A percentile compares a stretch with the other conserved stretches of the same genome.
phyloP scores from a whole-genome alignment of 2,888 invertebrate species.

The Cantharis lateralis region DNA sequence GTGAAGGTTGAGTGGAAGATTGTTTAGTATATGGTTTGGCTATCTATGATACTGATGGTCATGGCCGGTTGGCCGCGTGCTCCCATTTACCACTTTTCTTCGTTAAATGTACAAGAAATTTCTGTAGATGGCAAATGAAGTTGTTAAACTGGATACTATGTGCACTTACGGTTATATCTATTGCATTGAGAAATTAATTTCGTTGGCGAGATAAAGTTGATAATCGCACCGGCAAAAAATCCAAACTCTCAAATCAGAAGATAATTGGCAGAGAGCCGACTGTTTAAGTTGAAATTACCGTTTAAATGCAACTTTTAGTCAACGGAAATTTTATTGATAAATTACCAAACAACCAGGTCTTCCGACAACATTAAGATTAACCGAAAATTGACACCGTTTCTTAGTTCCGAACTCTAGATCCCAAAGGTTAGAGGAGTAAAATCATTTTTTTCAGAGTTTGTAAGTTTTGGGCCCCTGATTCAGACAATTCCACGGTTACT shows the following conservation, averaged over 20 bases:
- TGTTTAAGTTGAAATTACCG: background rate
- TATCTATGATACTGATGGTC: constrained; percentile 15
- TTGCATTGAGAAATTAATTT: background rate
- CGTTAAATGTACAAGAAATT: background rate
- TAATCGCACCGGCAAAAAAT: background rate
- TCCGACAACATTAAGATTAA: background rate
- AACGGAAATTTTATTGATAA: background rate
- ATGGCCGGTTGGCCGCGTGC: constrained; percentile 10
- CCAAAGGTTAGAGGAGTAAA: no score
- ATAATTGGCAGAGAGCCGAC: background rate
- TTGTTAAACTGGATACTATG: background rate
- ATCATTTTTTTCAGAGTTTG: no score
- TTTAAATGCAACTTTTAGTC: background rate
- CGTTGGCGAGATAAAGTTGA: background rate
- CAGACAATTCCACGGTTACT: no score
- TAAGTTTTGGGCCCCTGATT: no score
- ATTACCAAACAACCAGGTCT: background rate
- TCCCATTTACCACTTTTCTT: constrained; percentile 18
- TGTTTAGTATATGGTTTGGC: background rate
- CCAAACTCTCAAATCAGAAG: background rate
- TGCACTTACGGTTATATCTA: background rate
- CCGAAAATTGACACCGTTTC: background rate
- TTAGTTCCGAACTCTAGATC: background rate
- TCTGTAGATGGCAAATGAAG: background rate
- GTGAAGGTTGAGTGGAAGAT: constrained; percentile 13